Conservation (phyloP, 2,113 vertebrate genomes). For the Podarcis muralis region DNA sequence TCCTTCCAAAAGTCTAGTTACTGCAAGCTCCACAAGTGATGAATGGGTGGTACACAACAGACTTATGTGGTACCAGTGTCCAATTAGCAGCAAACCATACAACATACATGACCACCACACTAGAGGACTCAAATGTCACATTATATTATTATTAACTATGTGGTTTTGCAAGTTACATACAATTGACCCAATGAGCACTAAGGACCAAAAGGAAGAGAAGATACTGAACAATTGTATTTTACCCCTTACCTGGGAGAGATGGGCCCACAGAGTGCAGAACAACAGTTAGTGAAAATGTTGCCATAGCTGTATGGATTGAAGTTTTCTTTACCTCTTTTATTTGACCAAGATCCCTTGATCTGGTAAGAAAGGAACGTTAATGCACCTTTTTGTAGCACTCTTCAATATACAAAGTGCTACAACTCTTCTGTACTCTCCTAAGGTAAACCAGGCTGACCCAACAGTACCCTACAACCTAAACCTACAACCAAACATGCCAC, state of each 20-base stretch:
- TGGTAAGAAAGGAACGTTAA: slow-evolving; percentile 72
- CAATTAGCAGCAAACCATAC: not conserved
- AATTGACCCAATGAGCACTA: not conserved
- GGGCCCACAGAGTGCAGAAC: slow-evolving; percentile 94
- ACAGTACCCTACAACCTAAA: not conserved
- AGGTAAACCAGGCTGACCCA: not conserved
- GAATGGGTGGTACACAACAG: not conserved
- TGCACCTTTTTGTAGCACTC: not conserved
- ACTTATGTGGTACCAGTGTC: not conserved
- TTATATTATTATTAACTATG: not conserved
- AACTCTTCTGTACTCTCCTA: not conserved
- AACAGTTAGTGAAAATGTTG: slow-evolving; percentile 96
- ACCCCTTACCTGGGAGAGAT: slow-evolving; percentile 90
- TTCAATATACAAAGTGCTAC: not conserved
- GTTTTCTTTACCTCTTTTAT: slow-evolving; percentile 97
- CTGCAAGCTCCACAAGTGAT: not conserved
- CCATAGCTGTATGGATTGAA: slow-evolving; percentile 98
- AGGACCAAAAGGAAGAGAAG: not conserved
- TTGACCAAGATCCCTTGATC: slow-evolving; percentile 99
- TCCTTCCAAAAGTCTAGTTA: not conserved
- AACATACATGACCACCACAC: not conserved
- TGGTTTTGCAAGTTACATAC: not conserved
- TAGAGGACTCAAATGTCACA: not conserved
- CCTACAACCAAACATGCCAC: not conserved
- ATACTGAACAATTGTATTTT: not conserved